phyloP scores from a whole-genome alignment of 1,140 invertebrate genomes.

The Drosophila elegans region DNA sequence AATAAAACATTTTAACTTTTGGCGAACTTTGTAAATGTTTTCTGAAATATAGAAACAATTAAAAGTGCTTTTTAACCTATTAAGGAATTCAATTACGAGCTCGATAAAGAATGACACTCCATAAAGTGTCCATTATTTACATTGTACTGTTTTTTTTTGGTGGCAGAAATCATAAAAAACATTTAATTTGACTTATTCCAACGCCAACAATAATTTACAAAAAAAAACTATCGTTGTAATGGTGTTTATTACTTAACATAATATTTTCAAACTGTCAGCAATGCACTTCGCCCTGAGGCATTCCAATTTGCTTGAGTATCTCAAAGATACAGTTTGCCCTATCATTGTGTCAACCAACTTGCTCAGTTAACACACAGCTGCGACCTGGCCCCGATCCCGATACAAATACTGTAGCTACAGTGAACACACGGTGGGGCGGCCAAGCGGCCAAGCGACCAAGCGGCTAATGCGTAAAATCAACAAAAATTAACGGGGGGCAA shows the following conservation, averaged over 20 bases:
- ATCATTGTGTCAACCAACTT: constrained; percentile 21
- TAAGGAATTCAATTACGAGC: no score
- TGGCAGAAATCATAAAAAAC: no score
- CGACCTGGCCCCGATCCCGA: constrained; percentile 22
- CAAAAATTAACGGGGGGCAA: constrained; percentile 59
- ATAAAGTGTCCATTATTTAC: no score
- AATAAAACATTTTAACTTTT: no score
- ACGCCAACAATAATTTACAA: no score
- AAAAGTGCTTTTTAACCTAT: no score
- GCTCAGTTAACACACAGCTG: constrained; percentile 44
- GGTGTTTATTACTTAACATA: neutral
- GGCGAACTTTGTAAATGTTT: no score
- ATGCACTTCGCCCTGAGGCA: neutral
- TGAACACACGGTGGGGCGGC: constrained; percentile 40
- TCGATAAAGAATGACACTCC: no score
- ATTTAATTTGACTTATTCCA: no score
- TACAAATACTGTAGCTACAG: constrained; percentile 43
- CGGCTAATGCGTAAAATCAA: constrained; percentile 59
- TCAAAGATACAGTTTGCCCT: constrained; percentile 3
- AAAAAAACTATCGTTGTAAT: neutral
- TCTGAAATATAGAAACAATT: no score
- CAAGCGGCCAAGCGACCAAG: constrained; percentile 26
- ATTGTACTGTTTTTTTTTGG: no score
- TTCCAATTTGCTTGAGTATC: constrained; percentile 2
- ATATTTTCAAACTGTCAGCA: neutral